Base-by-base conservation (phyloP, 2,113 vertebrate species). In the Pterocles burchelli region DNA sequence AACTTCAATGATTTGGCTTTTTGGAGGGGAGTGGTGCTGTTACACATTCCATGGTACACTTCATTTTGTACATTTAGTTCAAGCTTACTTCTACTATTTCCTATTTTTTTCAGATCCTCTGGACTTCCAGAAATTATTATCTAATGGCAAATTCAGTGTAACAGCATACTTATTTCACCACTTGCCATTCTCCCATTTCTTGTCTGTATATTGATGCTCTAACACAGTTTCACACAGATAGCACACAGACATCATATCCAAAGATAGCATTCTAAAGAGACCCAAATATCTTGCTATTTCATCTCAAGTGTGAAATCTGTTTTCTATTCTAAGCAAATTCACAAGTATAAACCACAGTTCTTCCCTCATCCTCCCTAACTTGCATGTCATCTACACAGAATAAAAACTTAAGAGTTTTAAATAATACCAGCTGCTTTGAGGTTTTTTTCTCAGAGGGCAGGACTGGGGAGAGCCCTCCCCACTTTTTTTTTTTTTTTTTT, bases 241-340 rank as follows among this genome's bases (percentile, higher is more conserved):
- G 20, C 59, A 49, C 54, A 57, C 52, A 65, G 57, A 28, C 7
- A 11, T 33, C 34, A 5, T 2, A 62, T 29, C 74, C 52, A 66
- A 72, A 79, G 11, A 12, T 0, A 88, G 34, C 3, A 0, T 10
- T 75, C 84, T 54, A n/a, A 65, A 78, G 51, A 73, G 48, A 68
- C 34, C 11, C 0, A 0, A 29, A 33, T 59, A 73, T 66, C 62
- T 91, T 57, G 45, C 31, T 43, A 1, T 82, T 88, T 28, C 77
- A 68, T 62, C 86, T 72, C 70, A n/a, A 45, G 31, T 63, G 81
- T 67, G 88, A 96, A 91, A 94, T 91, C 43, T 70, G 41, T 8
- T 73, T 93, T 82, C 66, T 85, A 13, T 91, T 88, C 88, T 77
- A 19, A 51, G 85, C 4, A 45, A 90, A 67, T 88, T 90, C 78